Conservation (phyloP, 2,888 invertebrate genomes). For the Sminthurinus aureus region DNA sequence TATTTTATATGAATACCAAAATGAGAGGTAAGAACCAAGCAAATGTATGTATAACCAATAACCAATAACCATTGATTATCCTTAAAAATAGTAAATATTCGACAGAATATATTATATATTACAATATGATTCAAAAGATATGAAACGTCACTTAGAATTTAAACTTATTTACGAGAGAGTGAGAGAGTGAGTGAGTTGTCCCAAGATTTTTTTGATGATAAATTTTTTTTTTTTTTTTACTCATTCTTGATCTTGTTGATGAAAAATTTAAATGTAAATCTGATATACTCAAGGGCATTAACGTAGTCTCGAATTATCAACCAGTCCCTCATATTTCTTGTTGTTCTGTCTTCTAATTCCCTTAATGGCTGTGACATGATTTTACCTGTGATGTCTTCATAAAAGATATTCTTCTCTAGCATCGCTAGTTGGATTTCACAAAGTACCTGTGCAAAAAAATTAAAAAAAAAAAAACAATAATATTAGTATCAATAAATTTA, state of each 20-base stretch:
- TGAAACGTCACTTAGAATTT: slow-evolving; percentile 33
- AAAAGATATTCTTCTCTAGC: slow-evolving; percentile 66
- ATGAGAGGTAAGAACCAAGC: too few species aligned
- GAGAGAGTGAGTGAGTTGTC: neutral
- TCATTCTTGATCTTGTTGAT: slow-evolving; percentile 42
- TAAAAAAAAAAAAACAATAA: neutral
- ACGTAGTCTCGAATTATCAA: slow-evolving; percentile 72
- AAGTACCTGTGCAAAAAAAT: slow-evolving; percentile 67
- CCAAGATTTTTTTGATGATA: neutral
- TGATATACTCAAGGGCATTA: slow-evolving; percentile 69
- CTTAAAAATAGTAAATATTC: too few species aligned
- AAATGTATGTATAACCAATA: neutral
- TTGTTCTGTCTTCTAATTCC: slow-evolving; percentile 62
- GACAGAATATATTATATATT: slow-evolving; percentile 2
- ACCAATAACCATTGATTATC: neutral
- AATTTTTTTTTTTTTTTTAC: neutral
- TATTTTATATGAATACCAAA: neutral
- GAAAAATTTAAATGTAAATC: slow-evolving; percentile 64
- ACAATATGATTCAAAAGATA: slow-evolving; percentile 34
- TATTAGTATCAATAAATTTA: neutral
- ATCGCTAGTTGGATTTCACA: slow-evolving; percentile 74
- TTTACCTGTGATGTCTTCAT: slow-evolving; percentile 62
- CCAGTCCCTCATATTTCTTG: slow-evolving; percentile 69
- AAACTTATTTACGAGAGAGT: slow-evolving; percentile 11
- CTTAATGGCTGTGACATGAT: slow-evolving; percentile 62